Percentiles rank a stretch among this genome's conserved stretches.
Conservation (phyloP, 2,113 vertebrate species). For the Cettia cetti region DNA sequence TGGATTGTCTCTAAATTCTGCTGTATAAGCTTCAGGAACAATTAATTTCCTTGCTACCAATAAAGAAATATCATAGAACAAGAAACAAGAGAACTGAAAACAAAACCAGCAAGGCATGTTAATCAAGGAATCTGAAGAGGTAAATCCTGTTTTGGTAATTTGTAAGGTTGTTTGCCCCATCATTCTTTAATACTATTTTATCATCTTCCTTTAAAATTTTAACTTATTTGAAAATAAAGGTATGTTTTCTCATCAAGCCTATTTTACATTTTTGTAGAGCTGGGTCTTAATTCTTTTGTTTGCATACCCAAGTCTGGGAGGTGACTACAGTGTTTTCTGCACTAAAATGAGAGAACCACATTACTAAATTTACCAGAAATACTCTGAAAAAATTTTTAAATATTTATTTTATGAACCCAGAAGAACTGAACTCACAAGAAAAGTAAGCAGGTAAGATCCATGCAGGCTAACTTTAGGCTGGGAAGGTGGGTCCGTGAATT, state of each 20-base stretch:
- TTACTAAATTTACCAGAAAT: neutral
- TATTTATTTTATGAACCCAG: neutral
- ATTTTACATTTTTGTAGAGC: neutral
- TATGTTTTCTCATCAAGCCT: neutral
- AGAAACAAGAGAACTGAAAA: conserved; percentile 1
- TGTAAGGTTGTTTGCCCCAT: neutral
- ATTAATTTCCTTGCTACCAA: conserved; percentile 21
- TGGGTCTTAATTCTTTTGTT: neutral
- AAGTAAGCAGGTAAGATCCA: neutral
- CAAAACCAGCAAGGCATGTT: neutral
- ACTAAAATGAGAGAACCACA: neutral
- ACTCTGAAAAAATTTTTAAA: neutral
- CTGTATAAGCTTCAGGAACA: conserved; percentile 8
- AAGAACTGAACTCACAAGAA: neutral
- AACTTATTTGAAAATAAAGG: neutral
- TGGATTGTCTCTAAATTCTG: conserved; percentile 3
- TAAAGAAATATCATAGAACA: neutral
- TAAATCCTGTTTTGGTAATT: neutral
- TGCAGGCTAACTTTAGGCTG: neutral
- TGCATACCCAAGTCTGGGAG: neutral
- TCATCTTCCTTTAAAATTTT: neutral
- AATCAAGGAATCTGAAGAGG: neutral
- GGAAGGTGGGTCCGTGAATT: neutral
- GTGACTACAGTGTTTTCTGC: neutral
- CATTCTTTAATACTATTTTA: neutral